Evolutionary conservation across 2,797 vertebrate species (phyloP).

Genomic region (Scyliorhinus canicula): DNA sequence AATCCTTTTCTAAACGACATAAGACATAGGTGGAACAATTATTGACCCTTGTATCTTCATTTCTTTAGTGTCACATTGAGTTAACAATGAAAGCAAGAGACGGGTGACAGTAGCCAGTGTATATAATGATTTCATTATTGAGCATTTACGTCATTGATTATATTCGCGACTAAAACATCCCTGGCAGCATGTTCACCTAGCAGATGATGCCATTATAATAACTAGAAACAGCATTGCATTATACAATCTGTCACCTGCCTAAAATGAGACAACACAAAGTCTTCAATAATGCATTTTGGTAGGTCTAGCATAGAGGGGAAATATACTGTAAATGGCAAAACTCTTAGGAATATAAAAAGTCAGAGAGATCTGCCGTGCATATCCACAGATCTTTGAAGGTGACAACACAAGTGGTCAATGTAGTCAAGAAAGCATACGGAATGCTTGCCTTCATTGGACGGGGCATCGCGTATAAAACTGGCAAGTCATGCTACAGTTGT

Average conservation of each 20-base stretch:
- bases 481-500: no score
- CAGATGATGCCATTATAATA: slow-evolving; percentile 21
- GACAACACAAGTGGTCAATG: no score
- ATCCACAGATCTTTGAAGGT: no score
- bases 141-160: slow-evolving; percentile 16
- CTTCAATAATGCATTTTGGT: no score
- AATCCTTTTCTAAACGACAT: neutral
- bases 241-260: slow-evolving; percentile 15
- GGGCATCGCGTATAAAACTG: no score
- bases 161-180: slow-evolving; percentile 9
- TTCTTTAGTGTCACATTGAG: neutral
- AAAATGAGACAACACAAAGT: slow-evolving; percentile 20
- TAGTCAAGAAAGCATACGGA: no score
- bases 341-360: no score
- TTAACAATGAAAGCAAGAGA: neutral
- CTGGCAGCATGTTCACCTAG: neutral
- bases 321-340: no score
- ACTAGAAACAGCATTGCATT: slow-evolving; percentile 2
- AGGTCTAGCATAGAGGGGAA: no score
- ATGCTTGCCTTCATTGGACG: no score
- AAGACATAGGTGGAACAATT: neutral
- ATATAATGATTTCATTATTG: slow-evolving; percentile 29
- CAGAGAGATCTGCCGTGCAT: no score
- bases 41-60: neutral
- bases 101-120: neutral